These are phyloP conservation scores for Sander vitreus DNA, from an alignment of 2,113 vertebrate genomes.

Conservation along the genomic window DNA sequence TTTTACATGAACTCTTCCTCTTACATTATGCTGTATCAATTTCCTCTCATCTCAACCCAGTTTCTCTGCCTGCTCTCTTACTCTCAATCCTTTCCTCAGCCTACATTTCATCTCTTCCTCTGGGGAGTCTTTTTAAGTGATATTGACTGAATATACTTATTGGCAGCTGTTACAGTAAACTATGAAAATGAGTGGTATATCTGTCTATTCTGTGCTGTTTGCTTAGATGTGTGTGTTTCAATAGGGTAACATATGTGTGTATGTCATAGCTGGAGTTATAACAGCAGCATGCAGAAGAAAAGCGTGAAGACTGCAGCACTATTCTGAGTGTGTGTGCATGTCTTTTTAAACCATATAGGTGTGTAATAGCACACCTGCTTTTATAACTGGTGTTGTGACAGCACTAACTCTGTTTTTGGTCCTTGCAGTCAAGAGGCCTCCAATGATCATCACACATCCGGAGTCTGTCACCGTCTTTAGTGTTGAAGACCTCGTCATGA, in stretches of 20 bases:
- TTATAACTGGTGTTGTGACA: constrained; percentile 12
- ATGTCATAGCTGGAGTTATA: constrained; percentile 29
- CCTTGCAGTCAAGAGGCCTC: constrained; percentile 75
- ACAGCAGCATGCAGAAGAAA: constrained; percentile 25
- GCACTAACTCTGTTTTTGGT: constrained; percentile 27
- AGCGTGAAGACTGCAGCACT: constrained; percentile 34
- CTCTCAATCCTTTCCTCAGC: constrained; percentile 44
- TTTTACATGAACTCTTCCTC: constrained; percentile 62
- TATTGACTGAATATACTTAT: constrained; percentile 70
- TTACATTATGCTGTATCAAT: constrained; percentile 73
- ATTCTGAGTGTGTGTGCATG: constrained; percentile 33
- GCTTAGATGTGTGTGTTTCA: constrained; percentile 8
- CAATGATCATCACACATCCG: constrained; percentile 75
- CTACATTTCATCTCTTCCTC: constrained; percentile 67
- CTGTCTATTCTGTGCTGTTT: constrained; percentile 30
- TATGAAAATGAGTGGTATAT: constrained; percentile 44
- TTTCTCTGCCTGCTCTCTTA: constrained; percentile 53
- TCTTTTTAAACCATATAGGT: constrained; percentile 16
- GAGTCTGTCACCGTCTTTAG: constrained; percentile 77
- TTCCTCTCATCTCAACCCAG: constrained; percentile 72
- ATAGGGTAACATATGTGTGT: constrained; percentile 21
- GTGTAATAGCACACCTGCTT: background rate
- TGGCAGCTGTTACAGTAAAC: constrained; percentile 45
- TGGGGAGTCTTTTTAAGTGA: constrained; percentile 67
- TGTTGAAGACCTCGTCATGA: constrained; percentile 78